Conservation (phyloP, 2,888 invertebrate genomes). For the Eulithis testata region DNA sequence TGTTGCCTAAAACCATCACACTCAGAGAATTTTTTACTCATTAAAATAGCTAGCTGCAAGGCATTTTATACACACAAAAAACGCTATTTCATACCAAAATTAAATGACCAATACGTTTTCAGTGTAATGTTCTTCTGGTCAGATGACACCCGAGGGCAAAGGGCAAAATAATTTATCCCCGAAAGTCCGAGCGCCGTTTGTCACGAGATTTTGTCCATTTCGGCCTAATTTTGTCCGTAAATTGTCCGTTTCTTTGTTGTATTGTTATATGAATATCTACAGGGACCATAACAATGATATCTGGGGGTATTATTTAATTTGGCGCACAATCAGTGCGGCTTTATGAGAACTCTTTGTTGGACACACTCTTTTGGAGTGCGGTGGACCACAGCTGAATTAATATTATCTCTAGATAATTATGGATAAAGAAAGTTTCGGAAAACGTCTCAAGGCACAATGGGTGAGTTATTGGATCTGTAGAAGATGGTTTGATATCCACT, state of each 20-base stretch:
- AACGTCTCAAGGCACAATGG: neutral
- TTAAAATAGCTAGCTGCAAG: too few relatives aligned
- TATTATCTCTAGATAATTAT: too few relatives aligned
- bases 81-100: neutral
- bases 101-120: neutral
- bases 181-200: slow-evolving; percentile 20
- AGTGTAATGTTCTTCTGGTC: slow-evolving; percentile 7
- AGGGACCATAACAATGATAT: slow-evolving; percentile 36
- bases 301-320: slow-evolving; percentile 28
- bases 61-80: neutral
- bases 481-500: too few relatives aligned
- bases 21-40: too few relatives aligned
- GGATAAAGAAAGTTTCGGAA: neutral
- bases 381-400: neutral
- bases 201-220: slow-evolving; percentile 37
- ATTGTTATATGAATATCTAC: slow-evolving; percentile 52
- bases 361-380: slow-evolving; percentile 9
- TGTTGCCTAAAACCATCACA: too few relatives aligned
- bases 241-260: slow-evolving; percentile 50
- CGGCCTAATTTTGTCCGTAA: slow-evolving; percentile 47
- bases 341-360: slow-evolving; percentile 23
- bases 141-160: slow-evolving; percentile 2
- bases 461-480: too few relatives aligned
- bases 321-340: slow-evolving; percentile 26
- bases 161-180: slow-evolving; percentile 20